phyloP scores from a whole-genome alignment of 1,140 invertebrate species.

The Heliconius congener region DNA sequence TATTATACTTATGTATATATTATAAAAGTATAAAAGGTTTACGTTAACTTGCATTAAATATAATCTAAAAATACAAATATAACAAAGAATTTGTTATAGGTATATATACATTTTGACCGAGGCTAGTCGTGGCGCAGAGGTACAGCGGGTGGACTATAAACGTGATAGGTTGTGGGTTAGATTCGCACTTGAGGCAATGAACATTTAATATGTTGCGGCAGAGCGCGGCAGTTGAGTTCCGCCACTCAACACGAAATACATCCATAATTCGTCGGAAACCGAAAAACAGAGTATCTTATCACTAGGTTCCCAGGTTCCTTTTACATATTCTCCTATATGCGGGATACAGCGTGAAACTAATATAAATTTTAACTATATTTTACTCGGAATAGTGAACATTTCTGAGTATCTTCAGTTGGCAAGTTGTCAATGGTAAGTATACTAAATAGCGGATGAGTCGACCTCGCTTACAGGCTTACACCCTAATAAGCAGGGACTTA shows the following conservation, averaged over 20 bases:
- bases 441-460: constrained; percentile 13
- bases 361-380: neutral
- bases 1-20: neutral
- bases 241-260: too few relatives aligned
- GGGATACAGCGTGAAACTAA: neutral
- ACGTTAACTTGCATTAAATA: neutral
- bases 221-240: too few relatives aligned
- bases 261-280: too few relatives aligned
- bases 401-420: neutral
- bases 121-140: too few relatives aligned
- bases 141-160: too few relatives aligned
- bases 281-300: too few relatives aligned
- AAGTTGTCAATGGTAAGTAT: constrained; percentile 9
- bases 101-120: too few relatives aligned
- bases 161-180: too few relatives aligned
- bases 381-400: neutral
- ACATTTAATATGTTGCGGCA: too few relatives aligned
- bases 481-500: constrained; percentile 9
- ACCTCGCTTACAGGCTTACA: constrained; percentile 11
- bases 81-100: neutral
- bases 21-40: neutral
- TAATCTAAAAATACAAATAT: neutral
- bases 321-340: too few relatives aligned
- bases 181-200: too few relatives aligned
- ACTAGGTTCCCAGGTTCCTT: too few relatives aligned